Evolutionary conservation across 2,113 vertebrate genomes (phyloP), one percentile per base, ranked within the genome.

Genomic region (Collichthys lucidus): DNA sequence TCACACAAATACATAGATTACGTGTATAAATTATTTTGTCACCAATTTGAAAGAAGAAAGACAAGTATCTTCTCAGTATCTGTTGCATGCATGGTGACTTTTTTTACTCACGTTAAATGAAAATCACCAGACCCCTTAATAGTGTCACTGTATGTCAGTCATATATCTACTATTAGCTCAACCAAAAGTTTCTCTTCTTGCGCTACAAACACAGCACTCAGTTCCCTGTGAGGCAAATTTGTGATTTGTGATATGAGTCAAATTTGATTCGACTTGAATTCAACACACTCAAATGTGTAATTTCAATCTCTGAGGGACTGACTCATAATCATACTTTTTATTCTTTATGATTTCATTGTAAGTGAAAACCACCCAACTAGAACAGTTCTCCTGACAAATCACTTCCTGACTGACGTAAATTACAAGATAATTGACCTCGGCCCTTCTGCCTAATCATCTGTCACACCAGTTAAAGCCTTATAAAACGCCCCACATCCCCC

Each of bases 401-500:
- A 70, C 57, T 78, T 66, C 29, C 56, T 66, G 81, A 87, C 73
- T 61, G 66, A 74, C 88, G 67, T 79, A 80, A 82, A 77, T 70
- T 70, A 50, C 11, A 52, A 82, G 49, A 87, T 85, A 86, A 85
- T 83, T 89, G 74, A 83, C 83, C 74, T 71, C 31, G 68, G 61
- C 49, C 52, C 62, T 60, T 31, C 60, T 78, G 61, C 59, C 55
- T 82, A 84, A 90, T 91, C 75, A 75, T 86, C 78, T 74, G 53
- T 71, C 57, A 71, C n/a, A 8, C 49, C 52, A 77, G 47, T 77
- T 88, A 75, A 49, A 72, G 71, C 66, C 65, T 86, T 64, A 79
- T 72, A 84, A 81, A 79, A 78, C 0, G 6, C 53, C 69, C 7
- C 57, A 67, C 70, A 66, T 68, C 56, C 46, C n/a, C 26, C 35